Base-by-base conservation (phyloP, 2,888 invertebrate genomes). In the Drosophila merina region DNA sequence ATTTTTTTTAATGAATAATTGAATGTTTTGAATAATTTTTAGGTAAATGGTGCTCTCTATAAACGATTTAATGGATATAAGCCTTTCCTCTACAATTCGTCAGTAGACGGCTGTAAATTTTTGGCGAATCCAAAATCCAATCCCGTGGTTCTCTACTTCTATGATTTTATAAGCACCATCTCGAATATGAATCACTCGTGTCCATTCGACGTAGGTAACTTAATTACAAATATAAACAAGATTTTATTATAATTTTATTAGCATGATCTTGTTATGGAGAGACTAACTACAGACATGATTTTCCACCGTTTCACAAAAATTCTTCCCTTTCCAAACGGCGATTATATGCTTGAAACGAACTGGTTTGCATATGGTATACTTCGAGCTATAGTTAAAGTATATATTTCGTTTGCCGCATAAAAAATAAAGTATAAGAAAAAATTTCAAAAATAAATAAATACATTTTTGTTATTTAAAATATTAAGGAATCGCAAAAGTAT, bases 171-270 rank as follows among this genome's bases (percentile, higher is more conserved):
- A 3, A 28, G 8, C 5, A 2, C 30, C 1, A 1, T 4, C 3
- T 10, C 36, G n/a, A 66, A 66, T 38, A 20, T 60, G 0, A 60
- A 60, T 10, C 62, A 66, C 0, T 25, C 36, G 0, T 66, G 60
- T 12, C 66, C 64, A 4, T 48, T 12, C n/a, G 6, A 57, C 4
- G 49, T 57, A 28, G n/a, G 48, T 42, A 42, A 5, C 4, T 14
- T 8, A 3, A 6, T 42, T 4, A 14, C 8, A 14, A 28, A 3
- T 5, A 1, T n/a, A 6, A 0, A 0, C 0, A n/a, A 38, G 4
- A 1, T 6, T 5, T 57, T 12, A 8, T 3, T 20, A 20, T 47
- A 3, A 8, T 42, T 42, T 42, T 47, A 12, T 4, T 28, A 66
- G 67, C 33, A 55, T 36, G 55, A 31, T 5, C 0, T 62, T 8